phyloP scores from a whole-genome alignment of 2,797 vertebrate genomes.

The Melanitta fusca region DNA sequence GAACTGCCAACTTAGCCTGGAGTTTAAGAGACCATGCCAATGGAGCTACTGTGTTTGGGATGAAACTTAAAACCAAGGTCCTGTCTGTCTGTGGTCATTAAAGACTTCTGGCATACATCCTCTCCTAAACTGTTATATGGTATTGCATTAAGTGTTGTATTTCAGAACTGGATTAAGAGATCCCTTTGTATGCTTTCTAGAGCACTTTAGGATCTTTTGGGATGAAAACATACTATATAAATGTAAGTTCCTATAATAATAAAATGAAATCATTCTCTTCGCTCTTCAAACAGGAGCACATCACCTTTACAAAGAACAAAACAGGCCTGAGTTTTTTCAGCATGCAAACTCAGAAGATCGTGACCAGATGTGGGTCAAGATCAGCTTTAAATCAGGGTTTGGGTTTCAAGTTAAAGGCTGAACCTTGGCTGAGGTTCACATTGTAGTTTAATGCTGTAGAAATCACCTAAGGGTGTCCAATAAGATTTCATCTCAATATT shows the following conservation, averaged over 20 bases:
- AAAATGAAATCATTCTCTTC: background rate
- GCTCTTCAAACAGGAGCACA: background rate
- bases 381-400: background rate
- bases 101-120: background rate
- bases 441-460: background rate
- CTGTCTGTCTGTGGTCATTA: background rate
- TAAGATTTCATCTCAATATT: background rate
- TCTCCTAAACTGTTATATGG: background rate
- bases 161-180: background rate
- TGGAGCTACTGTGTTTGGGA: background rate
- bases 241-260: background rate
- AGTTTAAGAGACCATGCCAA: background rate
- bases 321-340: background rate
- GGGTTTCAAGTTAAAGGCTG: slow-evolving; percentile 11
- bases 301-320: background rate
- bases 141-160: background rate
- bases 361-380: slow-evolving; percentile 1
- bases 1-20: background rate
- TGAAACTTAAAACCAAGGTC: slow-evolving; percentile 25
- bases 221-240: background rate
- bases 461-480: background rate
- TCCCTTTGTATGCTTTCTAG: background rate
- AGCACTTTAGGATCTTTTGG: background rate
- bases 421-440: background rate
- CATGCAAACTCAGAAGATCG: background rate